Conservation (phyloP, 2,888 invertebrate genomes). For the Patella depressa region DNA sequence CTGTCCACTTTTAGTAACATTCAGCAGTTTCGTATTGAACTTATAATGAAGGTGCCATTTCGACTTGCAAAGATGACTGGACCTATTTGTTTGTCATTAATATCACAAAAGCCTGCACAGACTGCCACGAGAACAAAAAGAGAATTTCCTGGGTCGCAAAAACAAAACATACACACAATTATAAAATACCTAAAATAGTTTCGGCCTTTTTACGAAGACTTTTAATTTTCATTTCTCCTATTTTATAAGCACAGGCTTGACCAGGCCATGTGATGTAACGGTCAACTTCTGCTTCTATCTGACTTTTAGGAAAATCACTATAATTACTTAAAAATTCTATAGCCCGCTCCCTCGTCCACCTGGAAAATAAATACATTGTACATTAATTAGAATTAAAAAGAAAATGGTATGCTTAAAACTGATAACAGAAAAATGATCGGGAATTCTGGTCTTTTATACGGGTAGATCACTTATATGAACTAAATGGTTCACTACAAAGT, state of each 20-base stretch:
- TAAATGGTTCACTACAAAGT: neutral
- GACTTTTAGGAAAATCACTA: slow-evolving; percentile 42
- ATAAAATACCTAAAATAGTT: slow-evolving; percentile 54
- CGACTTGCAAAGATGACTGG: no score
- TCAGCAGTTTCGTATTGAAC: no score
- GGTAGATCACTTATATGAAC: neutral
- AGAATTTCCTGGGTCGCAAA: no score
- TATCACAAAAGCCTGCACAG: no score
- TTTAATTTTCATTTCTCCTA: slow-evolving; percentile 59
- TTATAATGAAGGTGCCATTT: no score
- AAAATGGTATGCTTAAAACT: no score
- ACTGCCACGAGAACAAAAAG: no score
- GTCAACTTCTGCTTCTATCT: slow-evolving; percentile 56
- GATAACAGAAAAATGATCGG: neutral
- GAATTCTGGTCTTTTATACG: neutral
- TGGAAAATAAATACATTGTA: slow-evolving; percentile 30
- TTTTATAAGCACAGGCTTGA: slow-evolving; percentile 60
- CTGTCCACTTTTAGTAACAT: no score
- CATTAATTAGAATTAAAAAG: no score
- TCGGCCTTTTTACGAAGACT: slow-evolving; percentile 58
- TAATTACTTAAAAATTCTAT: slow-evolving; percentile 53
- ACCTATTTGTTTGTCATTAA: no score
- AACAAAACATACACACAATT: no score
- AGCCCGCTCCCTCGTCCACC: slow-evolving; percentile 58
- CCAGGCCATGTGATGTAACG: slow-evolving; percentile 66